Evolutionary conservation across 2,888 invertebrate species (phyloP).

Genomic region (Hetaerina titia): DNA sequence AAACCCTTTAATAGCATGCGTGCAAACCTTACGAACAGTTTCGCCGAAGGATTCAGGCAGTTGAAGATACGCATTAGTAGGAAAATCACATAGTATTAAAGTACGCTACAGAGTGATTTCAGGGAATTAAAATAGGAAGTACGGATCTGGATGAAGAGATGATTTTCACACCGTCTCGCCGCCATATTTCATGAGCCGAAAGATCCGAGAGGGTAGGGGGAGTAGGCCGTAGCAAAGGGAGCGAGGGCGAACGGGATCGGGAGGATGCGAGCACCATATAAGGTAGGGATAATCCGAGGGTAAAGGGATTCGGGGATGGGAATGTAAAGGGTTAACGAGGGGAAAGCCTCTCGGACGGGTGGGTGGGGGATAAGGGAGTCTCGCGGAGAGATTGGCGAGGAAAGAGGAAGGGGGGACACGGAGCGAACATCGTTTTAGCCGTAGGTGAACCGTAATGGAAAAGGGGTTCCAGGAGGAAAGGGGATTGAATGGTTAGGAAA

Average conservation of each 20-base stretch:
- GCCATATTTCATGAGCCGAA: background rate
- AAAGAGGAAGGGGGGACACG: background rate
- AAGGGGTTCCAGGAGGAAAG: background rate
- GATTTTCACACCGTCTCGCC: background rate
- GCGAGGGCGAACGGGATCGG: background rate
- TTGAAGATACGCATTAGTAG: background rate
- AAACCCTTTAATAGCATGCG: background rate
- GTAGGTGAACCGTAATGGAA: conserved; percentile 54
- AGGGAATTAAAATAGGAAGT: background rate
- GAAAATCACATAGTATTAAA: background rate
- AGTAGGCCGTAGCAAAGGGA: background rate
- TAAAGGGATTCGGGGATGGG: background rate
- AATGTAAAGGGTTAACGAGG: conserved; percentile 5
- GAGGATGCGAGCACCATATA: background rate
- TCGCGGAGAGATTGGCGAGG: background rate
- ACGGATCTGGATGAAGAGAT: background rate
- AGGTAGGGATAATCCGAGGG: background rate
- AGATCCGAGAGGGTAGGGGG: background rate
- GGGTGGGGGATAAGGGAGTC: background rate
- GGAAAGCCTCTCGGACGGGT: background rate
- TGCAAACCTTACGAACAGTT: background rate
- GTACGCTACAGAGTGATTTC: background rate
- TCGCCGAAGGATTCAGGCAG: background rate
- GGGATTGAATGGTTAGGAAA: background rate
- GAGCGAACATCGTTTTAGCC: conserved; percentile 33